phyloP scores from a whole-genome alignment of 2,888 invertebrate species.

The Leptinotarsa tumamoca region DNA sequence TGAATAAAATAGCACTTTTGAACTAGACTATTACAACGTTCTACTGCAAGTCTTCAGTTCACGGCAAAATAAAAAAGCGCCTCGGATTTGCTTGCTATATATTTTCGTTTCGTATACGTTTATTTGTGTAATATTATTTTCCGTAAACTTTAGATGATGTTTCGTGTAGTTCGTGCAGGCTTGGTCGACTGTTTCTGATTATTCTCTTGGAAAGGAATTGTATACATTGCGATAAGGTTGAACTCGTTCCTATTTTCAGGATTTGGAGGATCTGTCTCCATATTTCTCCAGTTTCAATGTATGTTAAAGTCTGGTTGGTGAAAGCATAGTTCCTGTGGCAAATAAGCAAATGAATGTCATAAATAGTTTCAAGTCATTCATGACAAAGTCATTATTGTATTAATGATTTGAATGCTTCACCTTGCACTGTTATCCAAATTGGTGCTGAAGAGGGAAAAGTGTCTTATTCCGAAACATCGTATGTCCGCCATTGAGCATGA shows the following conservation, averaged over 20 bases:
- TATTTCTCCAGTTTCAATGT: neutral
- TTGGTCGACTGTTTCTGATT: neutral
- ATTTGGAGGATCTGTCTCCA: neutral
- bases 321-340: no score
- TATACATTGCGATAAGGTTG: neutral
- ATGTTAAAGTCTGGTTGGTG: neutral
- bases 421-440: no score
- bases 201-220: neutral
- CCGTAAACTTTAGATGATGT: neutral
- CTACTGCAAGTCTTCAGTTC: neutral
- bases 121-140: conserved; percentile 9
- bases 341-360: no score
- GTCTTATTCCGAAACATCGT: no score
- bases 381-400: no score
- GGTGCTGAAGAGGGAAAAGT: no score
- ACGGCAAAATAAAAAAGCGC: neutral
- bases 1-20: no score
- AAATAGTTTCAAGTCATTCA: no score
- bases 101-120: neutral
- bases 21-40: neutral
- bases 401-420: no score
- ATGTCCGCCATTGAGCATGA: no score
- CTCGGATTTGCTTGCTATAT: neutral
- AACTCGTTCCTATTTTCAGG: neutral
- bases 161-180: neutral